Base-by-base conservation (phyloP, 2,888 invertebrate species). In the Amphiduros pacificus region DNA sequence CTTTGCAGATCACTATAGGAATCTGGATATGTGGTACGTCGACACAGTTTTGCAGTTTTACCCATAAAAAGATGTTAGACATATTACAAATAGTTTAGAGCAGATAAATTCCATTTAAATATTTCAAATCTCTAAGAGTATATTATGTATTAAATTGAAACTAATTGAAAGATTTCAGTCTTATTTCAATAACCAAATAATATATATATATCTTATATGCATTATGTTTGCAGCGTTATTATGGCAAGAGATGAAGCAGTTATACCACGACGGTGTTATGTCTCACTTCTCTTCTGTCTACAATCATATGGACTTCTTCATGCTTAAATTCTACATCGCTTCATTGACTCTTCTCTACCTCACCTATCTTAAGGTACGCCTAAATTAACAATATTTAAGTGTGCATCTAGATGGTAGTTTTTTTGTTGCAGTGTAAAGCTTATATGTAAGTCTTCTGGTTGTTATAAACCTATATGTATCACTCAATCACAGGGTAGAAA, bases 221-320 rank as follows among this genome's bases (percentile, higher is more conserved):
- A n/a, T n/a, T n/a, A n/a, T n/a, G n/a, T 44, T 52, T 60, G 11
- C 69, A 77, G 77, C 77, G 28, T 71, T 77, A 71, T 49, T 77
- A 26, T 76, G 75, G 75, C 74, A 77, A 50, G 77, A 77, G 44
- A 52, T 71, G 24, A 74, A 75, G 52, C 75, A 77, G 64, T 61
- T 77, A 14, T 76, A 76, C 60, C 58, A 67, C n/a, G 71, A 70
- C 17, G 77, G 77, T 0, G 62, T 72, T 31, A 60, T 69, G 48
- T 67, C 69, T 32, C 75, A 77, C 59, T 76, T 77, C 63, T 72
- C 73, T 49, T 73, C 76, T 27, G 67, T 77, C 26, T 77, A 77
- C 64, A 77, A 77, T 59, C 73, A 73, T 55, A 64, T 77, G 55
- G 77, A 77, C 66, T 73, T 72, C 53, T 71, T 73, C 29, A 77